Evolutionary conservation across 1,140 invertebrate species (phyloP), one percentile per base, ranked within the genome.

Genomic region (Bombus sibiricus): DNA sequence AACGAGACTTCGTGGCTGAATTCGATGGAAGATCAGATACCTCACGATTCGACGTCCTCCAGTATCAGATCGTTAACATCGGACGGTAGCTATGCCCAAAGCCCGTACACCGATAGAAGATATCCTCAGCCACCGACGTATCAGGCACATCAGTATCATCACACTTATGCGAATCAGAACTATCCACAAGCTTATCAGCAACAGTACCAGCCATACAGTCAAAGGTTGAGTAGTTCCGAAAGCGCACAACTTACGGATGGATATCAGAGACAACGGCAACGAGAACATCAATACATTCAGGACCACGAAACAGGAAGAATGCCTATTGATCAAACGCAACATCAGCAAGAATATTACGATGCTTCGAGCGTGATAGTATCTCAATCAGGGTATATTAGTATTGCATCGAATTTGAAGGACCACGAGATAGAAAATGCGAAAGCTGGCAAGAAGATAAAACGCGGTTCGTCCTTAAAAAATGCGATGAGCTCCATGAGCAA

Each of bases 331-430:
- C 96, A 96, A 89, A 95, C 96, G 77, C 96, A 96, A 92, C 95
- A 96, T 53, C 89, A 87, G 10, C 81, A 71, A 1, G 94, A 91
- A 39, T 96, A 94, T 83, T 96, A 96, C 81, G 95, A 96, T 76
- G 94, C 95, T 25, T 96, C 96, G 83, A 96, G 96, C 75, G 96
- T 97, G 9, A 96, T 97, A 84, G 97, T 98, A n/a, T 97, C 97
- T 1, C 97, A 98, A 91, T 97, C 97, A 10, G 97, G 97, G n/a
- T 98, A 98, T 91, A 96, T 98, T 76, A 97, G 97, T 37, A 98
- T 98, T 87, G 96, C 97, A 6, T 95, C 96, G 34, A 97, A 97
- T 92, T 95, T 97, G 37, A 97, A 97, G 93, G 94, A 96, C 57
- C 93, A 94, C 62, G 96, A 97, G 91, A 96, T 96, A 88, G 93